Percentiles rank a stretch among this genome's conserved stretches.
Evolutionary conservation across 2,113 vertebrate genomes (phyloP).

Genomic region (Bagarius yarrelli): DNA sequence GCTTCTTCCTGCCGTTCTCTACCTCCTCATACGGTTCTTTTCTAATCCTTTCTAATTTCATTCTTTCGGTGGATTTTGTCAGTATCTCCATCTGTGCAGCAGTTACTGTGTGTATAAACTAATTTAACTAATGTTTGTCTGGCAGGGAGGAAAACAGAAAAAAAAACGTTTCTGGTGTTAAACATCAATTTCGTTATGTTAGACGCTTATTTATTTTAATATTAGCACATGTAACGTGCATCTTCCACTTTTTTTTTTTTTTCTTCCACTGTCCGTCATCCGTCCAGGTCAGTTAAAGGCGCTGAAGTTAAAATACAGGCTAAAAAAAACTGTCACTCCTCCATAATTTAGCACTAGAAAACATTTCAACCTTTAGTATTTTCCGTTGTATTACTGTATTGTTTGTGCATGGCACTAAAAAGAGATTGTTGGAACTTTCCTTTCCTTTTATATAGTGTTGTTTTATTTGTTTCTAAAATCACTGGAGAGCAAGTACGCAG

Average conservation of each 20-base stretch:
- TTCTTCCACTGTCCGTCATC: conserved; percentile 5
- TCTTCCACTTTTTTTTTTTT: conserved; percentile 1
- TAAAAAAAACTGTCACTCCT: background rate
- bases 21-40: conserved; percentile 27
- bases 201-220: conserved; percentile 42
- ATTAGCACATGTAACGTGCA: background rate
- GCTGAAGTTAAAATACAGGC: background rate
- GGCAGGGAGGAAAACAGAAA: background rate
- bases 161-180: conserved; percentile 18
- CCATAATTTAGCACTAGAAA: conserved; percentile 20
- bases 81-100: background rate
- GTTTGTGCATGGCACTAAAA: conserved; percentile 3
- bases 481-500: conserved; percentile 55
- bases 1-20: conserved; percentile 33
- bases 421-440: background rate
- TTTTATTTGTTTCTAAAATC: conserved; percentile 46
- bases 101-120: conserved; percentile 19
- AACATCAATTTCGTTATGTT: background rate
- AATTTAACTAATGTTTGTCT: conserved; percentile 3
- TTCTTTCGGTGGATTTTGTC: background rate
- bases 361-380: conserved; percentile 5
- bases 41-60: background rate
- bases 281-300: conserved; percentile 25
- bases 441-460: background rate
- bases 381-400: conserved; percentile 15